Evolutionary conservation across 2,797 vertebrate species (phyloP), one percentile per base, ranked within the genome.

Genomic region (Picus viridis): DNA sequence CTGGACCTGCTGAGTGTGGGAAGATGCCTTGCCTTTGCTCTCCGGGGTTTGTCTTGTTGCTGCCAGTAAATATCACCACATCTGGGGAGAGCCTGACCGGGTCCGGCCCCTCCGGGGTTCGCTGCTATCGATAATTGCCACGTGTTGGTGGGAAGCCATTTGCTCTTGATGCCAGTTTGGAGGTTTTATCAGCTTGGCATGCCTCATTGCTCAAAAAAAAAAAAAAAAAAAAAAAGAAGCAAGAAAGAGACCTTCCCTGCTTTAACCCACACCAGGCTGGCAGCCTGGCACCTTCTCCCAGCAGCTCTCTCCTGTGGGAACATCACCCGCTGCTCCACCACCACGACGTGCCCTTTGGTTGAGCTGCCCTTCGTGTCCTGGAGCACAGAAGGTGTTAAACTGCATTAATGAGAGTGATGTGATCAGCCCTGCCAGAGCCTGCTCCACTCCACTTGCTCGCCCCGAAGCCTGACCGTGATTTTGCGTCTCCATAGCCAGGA

Each of bases 201-300:
- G 6, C 68, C 75, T 79, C 75, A 30, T 54, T 67, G 62, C 83
- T 59, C 86, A 63, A 45, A 26, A 78, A 80, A 49, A 53, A 63
- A n/a, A n/a, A n/a, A 51, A 51, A 24, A 63, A 51, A 24, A 51
- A 86, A 51, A 39, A 67, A 45, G 22, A 78, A 83, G 36, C 43
- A 63, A 24, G 24, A 47, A 67, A 41, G 65, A 27, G 0, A 56
- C 16, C 36, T 47, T 27, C 27, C 49, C 72, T 9, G 1, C 26
- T 9, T 41, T 19, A 72, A 30, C 67, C 70, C 3, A 0, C 0
- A 2, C 65, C 2, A 2, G 27, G 65, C 57, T 1, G 16, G 61
- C 73, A 67, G 61, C 32, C 43, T 15, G 26, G 74, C 56, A 49
- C 3, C 2, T 34, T 10, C 2, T 29, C 51, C 74, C 18, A 2